These are phyloP conservation scores for Adelges cooleyi DNA, from an alignment of 1,140 invertebrate genomes.

Conservation along the genomic window DNA sequence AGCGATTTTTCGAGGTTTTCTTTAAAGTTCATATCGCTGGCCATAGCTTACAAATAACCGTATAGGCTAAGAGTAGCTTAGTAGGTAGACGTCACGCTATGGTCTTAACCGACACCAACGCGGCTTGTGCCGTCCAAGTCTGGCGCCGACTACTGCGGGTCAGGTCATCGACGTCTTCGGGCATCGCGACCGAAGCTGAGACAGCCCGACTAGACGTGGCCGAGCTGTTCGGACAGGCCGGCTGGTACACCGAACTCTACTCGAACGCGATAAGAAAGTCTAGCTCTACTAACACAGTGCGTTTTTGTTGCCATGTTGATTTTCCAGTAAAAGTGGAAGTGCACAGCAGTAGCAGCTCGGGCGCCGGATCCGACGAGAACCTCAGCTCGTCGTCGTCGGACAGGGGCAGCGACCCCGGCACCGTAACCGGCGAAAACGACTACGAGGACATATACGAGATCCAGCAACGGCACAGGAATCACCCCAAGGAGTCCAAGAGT, in stretches of 20 bases:
- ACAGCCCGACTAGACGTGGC: background rate
- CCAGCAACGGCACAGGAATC: conserved; percentile 38
- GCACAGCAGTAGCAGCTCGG: conserved; percentile 44
- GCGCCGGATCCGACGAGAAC: conserved; percentile 46
- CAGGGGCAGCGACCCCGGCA: conserved; percentile 31
- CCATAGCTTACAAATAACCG: no score
- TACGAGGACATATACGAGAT: conserved; percentile 63
- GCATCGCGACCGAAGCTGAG: background rate
- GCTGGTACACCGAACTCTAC: background rate
- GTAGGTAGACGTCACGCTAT: no score
- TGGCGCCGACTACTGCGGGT: background rate
- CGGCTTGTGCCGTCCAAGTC: no score
- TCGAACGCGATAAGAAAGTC: no score
- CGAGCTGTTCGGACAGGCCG: background rate
- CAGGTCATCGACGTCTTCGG: background rate
- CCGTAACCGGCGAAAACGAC: conserved; percentile 46
- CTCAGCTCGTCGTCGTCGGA: conserved; percentile 40
- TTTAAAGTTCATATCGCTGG: no score
- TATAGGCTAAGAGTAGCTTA: no score
- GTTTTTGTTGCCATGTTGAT: background rate
- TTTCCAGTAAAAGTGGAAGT: conserved; percentile 52
- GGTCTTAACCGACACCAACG: no score
- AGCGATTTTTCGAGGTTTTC: no score
- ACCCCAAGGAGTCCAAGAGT: conserved; percentile 11
- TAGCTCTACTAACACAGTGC: background rate